These are phyloP conservation scores for Erpornis zantholeuca DNA, from an alignment of 2,113 vertebrate genomes.

Conservation along the genomic window DNA sequence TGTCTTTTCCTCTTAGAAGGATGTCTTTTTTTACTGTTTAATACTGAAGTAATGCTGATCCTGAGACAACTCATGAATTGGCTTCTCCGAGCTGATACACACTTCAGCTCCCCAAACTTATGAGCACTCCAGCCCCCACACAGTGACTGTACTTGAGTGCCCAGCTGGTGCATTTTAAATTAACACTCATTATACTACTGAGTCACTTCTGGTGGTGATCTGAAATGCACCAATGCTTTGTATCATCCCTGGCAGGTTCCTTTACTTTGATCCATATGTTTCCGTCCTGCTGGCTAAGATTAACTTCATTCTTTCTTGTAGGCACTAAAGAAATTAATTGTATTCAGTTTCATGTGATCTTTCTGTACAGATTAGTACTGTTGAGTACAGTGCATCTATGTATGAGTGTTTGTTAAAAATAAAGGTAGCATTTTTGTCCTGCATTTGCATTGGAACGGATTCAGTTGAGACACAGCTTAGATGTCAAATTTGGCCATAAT, in stretches of 20 bases:
- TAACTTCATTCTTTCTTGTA: background rate
- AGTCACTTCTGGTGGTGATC: background rate
- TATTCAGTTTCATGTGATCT: background rate
- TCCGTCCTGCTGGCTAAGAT: background rate
- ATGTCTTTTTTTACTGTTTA: background rate
- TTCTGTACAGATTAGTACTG: background rate
- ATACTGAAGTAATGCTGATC: background rate
- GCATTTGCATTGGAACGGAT: background rate
- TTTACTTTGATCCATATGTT: background rate
- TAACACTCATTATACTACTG: background rate
- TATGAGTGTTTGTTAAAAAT: background rate
- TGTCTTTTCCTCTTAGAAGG: background rate
- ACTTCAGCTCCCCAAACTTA: background rate
- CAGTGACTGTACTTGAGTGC: background rate
- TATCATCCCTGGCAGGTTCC: background rate
- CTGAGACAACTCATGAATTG: background rate
- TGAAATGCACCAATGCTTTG: background rate
- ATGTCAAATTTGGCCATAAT: background rate
- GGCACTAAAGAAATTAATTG: background rate
- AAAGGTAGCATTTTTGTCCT: background rate
- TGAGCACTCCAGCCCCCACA: background rate
- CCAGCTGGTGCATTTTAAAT: background rate
- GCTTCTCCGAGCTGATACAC: background rate
- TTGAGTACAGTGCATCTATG: background rate
- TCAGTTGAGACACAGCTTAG: background rate